Conservation (phyloP, 2,797 vertebrate genomes). For the Pteropus rufus region DNA sequence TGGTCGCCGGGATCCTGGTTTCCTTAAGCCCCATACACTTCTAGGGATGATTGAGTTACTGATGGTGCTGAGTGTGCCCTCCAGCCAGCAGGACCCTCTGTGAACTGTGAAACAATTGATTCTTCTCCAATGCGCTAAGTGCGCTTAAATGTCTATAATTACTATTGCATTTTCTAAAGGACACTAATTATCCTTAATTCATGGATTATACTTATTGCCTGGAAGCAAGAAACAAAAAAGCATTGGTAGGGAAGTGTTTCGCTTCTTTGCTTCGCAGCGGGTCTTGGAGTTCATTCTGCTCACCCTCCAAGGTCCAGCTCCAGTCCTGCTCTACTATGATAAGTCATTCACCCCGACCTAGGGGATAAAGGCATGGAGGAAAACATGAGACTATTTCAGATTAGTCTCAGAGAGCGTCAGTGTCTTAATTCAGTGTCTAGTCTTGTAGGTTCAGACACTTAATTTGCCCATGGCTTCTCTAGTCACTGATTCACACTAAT, state of each 20-base stretch:
- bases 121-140: constrained; percentile 43
- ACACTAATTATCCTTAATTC: constrained; percentile 67
- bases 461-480: neutral
- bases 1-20: neutral
- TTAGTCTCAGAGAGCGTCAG: neutral
- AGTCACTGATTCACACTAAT: neutral
- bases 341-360: neutral
- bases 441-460: neutral
- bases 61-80: neutral
- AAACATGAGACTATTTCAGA: neutral
- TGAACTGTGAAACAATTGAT: constrained; percentile 60
- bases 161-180: constrained; percentile 56
- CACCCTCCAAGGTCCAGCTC: neutral
- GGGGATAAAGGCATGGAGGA: neutral
- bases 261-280: neutral
- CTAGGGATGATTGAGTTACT: neutral
- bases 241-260: neutral
- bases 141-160: constrained; percentile 54
- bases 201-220: constrained; percentile 39
- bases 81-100: neutral
- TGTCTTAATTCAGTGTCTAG: neutral
- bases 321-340: neutral
- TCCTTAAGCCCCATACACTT: neutral
- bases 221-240: constrained; percentile 46
- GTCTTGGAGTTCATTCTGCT: neutral